phyloP scores from a whole-genome alignment of 2,888 invertebrate genomes.

The Plebejus anna region DNA sequence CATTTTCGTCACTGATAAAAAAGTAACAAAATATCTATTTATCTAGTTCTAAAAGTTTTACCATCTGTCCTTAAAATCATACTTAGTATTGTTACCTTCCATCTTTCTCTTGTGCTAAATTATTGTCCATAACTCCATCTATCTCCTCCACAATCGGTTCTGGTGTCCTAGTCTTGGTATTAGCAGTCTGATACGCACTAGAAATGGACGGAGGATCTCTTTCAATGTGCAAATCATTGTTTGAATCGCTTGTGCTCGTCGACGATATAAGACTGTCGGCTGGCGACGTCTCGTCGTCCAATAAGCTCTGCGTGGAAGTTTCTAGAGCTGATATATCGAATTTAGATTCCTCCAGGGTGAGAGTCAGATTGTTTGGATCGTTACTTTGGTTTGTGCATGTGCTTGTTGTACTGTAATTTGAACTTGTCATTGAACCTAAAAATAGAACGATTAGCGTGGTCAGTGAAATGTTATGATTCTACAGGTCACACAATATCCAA shows the following conservation, averaged over 20 bases:
- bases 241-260: conserved; percentile 82
- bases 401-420: conserved; percentile 75
- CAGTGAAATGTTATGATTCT: background rate
- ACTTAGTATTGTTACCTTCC: conserved; percentile 47
- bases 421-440: conserved; percentile 74
- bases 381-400: conserved; percentile 72
- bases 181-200: conserved; percentile 73
- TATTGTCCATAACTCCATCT: conserved; percentile 62
- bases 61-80: background rate
- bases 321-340: conserved; percentile 87
- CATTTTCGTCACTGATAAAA: conserved; percentile 37
- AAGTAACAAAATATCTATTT: background rate
- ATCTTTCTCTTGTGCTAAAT: conserved; percentile 56
- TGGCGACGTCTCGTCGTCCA: conserved; percentile 92
- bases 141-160: conserved; percentile 54
- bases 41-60: background rate
- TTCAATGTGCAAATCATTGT: conserved; percentile 74
- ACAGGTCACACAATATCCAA: background rate
- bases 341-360: conserved; percentile 86
- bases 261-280: conserved; percentile 87
- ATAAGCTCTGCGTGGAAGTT: conserved; percentile 82
- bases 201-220: conserved; percentile 68
- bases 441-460: conserved; percentile 28
- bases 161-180: conserved; percentile 76
- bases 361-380: conserved; percentile 76